Conservation (phyloP, 2,113 vertebrate genomes). For the Malurus elegans region DNA sequence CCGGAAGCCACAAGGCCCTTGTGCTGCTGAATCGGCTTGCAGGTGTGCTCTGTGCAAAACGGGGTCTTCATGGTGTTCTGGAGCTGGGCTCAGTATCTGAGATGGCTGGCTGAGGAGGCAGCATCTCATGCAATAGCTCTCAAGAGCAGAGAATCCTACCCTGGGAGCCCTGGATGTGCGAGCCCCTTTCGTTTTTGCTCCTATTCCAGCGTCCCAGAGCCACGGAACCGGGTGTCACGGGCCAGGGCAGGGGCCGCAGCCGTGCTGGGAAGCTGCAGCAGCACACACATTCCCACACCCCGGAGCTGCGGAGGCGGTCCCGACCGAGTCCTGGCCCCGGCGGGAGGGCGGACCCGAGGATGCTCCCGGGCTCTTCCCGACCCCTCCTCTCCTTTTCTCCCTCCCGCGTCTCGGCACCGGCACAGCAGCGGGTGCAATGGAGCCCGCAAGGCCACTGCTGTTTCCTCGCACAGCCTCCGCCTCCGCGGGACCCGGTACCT, state of each 20-base stretch:
- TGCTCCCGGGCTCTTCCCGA: background rate
- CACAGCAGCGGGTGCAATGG: too few species aligned
- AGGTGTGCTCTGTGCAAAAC: background rate
- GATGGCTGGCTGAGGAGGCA: background rate
- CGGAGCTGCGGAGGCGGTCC: background rate
- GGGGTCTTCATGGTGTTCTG: background rate
- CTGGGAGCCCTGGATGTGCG: background rate
- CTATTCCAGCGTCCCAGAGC: background rate
- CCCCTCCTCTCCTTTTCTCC: background rate
- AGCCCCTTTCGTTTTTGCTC: background rate
- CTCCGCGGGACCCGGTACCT: background rate
- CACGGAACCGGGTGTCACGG: background rate
- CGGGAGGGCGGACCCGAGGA: too few species aligned
- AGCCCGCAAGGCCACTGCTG: background rate
- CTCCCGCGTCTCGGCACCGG: background rate
- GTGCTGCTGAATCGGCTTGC: background rate
- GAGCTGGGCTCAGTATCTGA: background rate
- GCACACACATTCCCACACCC: fast-evolving
- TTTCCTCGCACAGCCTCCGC: background rate
- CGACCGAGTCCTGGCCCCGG: background rate
- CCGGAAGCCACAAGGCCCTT: background rate
- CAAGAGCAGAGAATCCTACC: too few species aligned
- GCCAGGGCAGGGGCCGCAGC: background rate
- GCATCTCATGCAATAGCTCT: background rate
- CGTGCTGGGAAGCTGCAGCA: fast-evolving